Percentiles rank a stretch among this genome's conserved stretches.
Conservation (phyloP, 2,888 invertebrate genomes). For the Cordilura impudica region DNA sequence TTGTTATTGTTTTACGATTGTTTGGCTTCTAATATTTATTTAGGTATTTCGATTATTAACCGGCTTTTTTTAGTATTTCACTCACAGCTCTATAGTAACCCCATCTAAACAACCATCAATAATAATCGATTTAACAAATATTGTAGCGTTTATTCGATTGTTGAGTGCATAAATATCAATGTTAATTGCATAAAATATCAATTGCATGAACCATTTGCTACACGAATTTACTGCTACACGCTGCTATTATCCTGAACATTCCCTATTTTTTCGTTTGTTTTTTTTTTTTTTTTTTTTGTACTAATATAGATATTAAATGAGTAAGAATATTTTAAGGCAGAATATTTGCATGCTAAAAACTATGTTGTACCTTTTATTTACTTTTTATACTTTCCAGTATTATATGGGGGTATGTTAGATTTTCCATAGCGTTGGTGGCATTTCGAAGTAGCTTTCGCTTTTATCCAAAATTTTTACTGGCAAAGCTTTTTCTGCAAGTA, state of each 20-base stretch:
- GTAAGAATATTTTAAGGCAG: neutral
- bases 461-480: too few relatives aligned
- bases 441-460: too few relatives aligned
- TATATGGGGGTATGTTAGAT: too few relatives aligned
- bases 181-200: slow-evolving; percentile 26
- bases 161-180: slow-evolving; percentile 28
- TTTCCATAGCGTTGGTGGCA: too few relatives aligned
- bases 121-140: slow-evolving; percentile 56
- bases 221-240: neutral
- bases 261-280: neutral
- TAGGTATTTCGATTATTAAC: slow-evolving; percentile 12
- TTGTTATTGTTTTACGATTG: neutral
- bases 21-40: neutral
- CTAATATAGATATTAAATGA: too few relatives aligned
- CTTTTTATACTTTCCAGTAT: neutral
- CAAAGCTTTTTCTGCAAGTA: too few relatives aligned
- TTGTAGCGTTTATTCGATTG: neutral
- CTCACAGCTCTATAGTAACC: slow-evolving; percentile 26
- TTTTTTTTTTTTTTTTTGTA: too few relatives aligned
- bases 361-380: neutral
- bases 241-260: neutral
- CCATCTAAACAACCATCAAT: slow-evolving; percentile 34
- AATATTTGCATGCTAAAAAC: neutral
- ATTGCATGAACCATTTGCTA: neutral
- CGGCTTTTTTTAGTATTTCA: neutral